Base-by-base conservation (phyloP, 53 echinoderm and acorn worm species). In the Pentamera pediparva region DNA sequence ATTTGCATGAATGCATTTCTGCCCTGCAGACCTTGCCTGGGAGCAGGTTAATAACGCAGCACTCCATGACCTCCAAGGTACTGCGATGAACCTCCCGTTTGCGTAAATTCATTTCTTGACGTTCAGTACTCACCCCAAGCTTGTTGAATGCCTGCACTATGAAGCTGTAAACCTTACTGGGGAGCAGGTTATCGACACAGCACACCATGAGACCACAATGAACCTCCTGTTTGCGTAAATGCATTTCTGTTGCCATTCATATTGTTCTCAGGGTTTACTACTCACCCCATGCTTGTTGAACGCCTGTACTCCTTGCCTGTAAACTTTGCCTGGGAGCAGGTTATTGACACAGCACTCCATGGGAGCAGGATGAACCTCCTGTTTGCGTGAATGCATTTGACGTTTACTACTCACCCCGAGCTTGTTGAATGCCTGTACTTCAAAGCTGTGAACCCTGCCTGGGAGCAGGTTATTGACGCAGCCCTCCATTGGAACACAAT, bases 211-310 rank as follows among this genome's bases (percentile, higher is more conserved):
- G n/a, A n/a, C n/a, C n/a, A n/a, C n/a, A n/a, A n/a, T n/a, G n/a
- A n/a, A n/a, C n/a, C n/a, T n/a, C n/a, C n/a, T 45, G 11, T 12
- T 18, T 45, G 47, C 47, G 18, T 45, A n/a, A n/a, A n/a, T n/a
- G n/a, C n/a, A n/a, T n/a, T n/a, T n/a, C n/a, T 58, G 10, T 58
- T 58, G 17, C 22, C 13, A 18, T 17, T 58, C n/a, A 10, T 11
- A 24, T 58, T 58, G 13, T 58, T 24, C 17, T 19, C 37, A 20
- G 7, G 13, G 6, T 19, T 19, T 5, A 25, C 6, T 21, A 65
- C 92, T 89, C 75, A 93, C 93, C 84, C 93, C n/a, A n/a, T n/a
- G n/a, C n/a, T 82, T 81, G 79, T 92, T 92, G 73, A 89, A 85
- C 25, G 85, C 81, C 47, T 82, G 60, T 12, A 92, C 57, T 75